phyloP scores from a whole-genome alignment of 1,140 invertebrate species.

The Mesaphorura yosii region DNA sequence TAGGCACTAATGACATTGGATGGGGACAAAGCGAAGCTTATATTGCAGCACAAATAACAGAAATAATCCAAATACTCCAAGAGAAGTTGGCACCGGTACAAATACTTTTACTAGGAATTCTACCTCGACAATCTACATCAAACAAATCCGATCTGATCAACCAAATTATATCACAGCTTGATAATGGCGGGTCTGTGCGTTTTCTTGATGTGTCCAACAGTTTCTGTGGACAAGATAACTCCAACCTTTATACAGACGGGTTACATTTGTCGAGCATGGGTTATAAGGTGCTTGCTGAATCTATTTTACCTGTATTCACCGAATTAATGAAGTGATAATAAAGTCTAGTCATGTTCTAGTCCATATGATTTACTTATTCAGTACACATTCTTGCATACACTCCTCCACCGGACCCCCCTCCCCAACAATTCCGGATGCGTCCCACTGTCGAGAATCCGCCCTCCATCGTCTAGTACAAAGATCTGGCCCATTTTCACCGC shows the following conservation, averaged over 20 bases:
- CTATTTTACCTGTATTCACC: neutral
- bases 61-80: neutral
- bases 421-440: too few species aligned
- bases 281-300: neutral
- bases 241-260: neutral
- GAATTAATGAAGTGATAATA: neutral
- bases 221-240: neutral
- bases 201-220: neutral
- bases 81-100: neutral
- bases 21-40: neutral
- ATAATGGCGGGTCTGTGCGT: neutral
- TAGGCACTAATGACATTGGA: constrained; percentile 5
- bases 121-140: neutral
- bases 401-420: too few species aligned
- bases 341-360: too few species aligned
- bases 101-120: neutral
- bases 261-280: neutral
- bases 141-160: neutral
- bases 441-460: too few species aligned
- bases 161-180: neutral
- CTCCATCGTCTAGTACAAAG: too few species aligned
- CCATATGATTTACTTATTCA: too few species aligned
- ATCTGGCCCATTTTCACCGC: too few species aligned
- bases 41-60: neutral
- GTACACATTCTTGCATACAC: too few species aligned